Evolutionary conservation across 2,888 invertebrate species (phyloP).

Genomic region (Acrobasis repandana): DNA sequence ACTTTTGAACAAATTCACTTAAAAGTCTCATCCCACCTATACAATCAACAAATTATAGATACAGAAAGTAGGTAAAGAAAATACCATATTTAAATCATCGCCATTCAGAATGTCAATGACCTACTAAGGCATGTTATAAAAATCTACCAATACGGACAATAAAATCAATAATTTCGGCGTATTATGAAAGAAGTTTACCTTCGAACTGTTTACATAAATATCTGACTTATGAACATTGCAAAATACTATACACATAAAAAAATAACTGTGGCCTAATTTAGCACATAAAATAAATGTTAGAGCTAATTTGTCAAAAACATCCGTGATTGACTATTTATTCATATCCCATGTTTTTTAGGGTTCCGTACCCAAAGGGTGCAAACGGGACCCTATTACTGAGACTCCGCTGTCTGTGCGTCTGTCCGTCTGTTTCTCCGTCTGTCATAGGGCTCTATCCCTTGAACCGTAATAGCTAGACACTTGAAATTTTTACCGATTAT

Average conservation of each 20-base stretch:
- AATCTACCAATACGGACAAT: conserved; percentile 25
- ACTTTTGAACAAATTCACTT: too few relatives aligned
- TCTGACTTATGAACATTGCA: conserved; percentile 10
- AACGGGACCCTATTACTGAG: too few relatives aligned
- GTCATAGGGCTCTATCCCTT: too few relatives aligned
- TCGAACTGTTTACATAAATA: conserved; percentile 20
- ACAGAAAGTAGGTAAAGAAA: background rate
- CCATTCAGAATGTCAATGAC: conserved; percentile 32
- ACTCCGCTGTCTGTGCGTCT: too few relatives aligned
- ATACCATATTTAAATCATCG: background rate
- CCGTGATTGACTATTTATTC: too few relatives aligned
- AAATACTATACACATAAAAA: background rate
- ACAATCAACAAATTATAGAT: background rate
- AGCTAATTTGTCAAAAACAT: too few relatives aligned
- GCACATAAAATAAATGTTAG: too few relatives aligned
- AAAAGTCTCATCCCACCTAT: background rate
- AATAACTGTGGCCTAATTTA: background rate
- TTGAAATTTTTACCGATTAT: too few relatives aligned
- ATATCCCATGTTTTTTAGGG: too few relatives aligned
- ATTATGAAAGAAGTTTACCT: conserved; percentile 31
- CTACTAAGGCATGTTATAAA: conserved; percentile 30
- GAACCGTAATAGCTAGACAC: too few relatives aligned
- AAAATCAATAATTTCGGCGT: background rate
- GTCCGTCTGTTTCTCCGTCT: too few relatives aligned
- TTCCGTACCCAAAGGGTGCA: too few relatives aligned